phyloP scores from a whole-genome alignment of 2,797 vertebrate species.

The Merluccius polli region DNA sequence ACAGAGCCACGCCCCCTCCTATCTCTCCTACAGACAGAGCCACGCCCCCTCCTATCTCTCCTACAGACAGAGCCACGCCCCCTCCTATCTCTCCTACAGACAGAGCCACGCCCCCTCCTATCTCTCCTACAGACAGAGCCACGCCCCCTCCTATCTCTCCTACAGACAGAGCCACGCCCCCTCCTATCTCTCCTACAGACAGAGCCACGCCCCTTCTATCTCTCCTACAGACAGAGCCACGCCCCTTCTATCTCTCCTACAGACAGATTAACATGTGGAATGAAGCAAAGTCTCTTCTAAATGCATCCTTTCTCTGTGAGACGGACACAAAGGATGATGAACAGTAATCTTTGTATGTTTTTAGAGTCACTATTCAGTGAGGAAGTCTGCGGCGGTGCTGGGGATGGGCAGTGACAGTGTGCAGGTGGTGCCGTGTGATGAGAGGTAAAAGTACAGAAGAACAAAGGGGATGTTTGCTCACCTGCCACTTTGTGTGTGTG shows the following conservation, averaged over 20 bases:
- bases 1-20: no score
- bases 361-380: conserved; percentile 75
- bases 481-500: conserved; percentile 28
- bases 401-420: conserved; percentile 73
- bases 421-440: conserved; percentile 69
- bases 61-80: no score
- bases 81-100: no score
- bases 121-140: no score
- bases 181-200: no score
- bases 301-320: neutral
- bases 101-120: no score
- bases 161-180: no score
- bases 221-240: no score
- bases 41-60: no score
- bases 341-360: conserved; percentile 18
- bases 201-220: no score
- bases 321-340: conserved; percentile 18
- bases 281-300: neutral
- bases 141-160: no score
- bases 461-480: conserved; percentile 47
- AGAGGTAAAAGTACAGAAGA: conserved; percentile 54
- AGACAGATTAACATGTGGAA: neutral
- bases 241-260: neutral
- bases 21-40: no score
- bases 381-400: conserved; percentile 65